Evolutionary conservation across 1,140 invertebrate genomes (phyloP).

Genomic region (Ips typographus): DNA sequence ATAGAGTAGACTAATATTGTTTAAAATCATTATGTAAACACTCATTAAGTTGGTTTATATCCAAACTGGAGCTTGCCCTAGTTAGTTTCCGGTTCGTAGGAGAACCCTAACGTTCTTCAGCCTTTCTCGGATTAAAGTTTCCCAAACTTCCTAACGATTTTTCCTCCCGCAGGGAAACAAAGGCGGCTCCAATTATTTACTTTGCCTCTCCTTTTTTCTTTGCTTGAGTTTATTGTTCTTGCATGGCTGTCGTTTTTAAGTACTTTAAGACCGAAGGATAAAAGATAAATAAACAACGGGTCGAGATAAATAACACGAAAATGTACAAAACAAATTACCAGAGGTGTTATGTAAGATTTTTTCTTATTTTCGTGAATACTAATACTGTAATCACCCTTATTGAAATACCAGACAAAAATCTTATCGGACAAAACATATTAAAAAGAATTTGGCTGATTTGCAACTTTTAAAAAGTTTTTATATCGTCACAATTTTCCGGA

Average conservation of each 20-base stretch:
- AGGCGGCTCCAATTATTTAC: slow-evolving; percentile 15
- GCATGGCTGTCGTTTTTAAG: slow-evolving; percentile 9
- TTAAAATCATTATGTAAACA: too few relatives aligned
- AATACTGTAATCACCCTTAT: background rate
- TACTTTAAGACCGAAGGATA: slow-evolving; percentile 9
- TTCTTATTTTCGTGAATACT: background rate
- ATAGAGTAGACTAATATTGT: too few relatives aligned
- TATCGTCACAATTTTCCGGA: slow-evolving; percentile 30
- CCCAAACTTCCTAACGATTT: slow-evolving; percentile 12
- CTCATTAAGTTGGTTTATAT: too few relatives aligned
- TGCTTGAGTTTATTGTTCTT: slow-evolving; percentile 6
- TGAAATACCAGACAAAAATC: slow-evolving; percentile 13
- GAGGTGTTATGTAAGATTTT: slow-evolving; percentile 5
- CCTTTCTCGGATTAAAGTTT: slow-evolving; percentile 3
- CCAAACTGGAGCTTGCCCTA: too few relatives aligned
- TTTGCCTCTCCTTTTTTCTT: slow-evolving; percentile 5
- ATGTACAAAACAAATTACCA: background rate
- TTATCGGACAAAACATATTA: slow-evolving; percentile 15
- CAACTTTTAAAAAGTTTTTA: slow-evolving; percentile 34
- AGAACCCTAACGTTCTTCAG: background rate
- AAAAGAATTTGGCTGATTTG: slow-evolving; percentile 29
- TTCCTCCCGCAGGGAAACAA: slow-evolving; percentile 11
- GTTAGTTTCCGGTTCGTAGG: background rate
- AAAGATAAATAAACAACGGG: slow-evolving; percentile 9
- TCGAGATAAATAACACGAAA: slow-evolving; percentile 11